Evolutionary conservation across 92 coral and sea anemone species (phyloP), one percentile per base, ranked within the genome.

Genomic region (Epizoanthus ramosus): DNA sequence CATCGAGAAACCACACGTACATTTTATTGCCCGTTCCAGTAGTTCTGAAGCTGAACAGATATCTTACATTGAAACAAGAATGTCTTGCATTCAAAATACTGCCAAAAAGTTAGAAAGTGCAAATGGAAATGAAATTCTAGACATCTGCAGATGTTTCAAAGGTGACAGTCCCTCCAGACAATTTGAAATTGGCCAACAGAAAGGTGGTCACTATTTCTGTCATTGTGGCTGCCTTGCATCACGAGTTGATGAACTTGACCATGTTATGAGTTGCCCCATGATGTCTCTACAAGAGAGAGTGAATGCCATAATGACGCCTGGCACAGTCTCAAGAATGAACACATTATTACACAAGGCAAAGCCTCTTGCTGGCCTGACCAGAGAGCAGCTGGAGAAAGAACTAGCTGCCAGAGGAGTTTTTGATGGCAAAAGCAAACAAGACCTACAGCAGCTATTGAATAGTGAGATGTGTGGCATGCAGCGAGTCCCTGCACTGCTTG

Each of bases 131-230:
- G 85, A 72, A 60, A 70, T 45, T 81, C 37, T 58, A 3, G 90
- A 80, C 80, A 82, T 35, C 24, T 18, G 59, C 52, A 69, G 90
- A 57, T 82, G 81, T 56, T 87, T 72, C 61, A 81, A 82, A 70
- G 87, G 87, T 13, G 90, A 87, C 58, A 70, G 80, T 80, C 90
- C 90, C 14, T 79, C 79, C 47, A 68, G 79, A 16, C 81, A 73
- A 28, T 68, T 83, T 59, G 84, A 68, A 75, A 59, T 56, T 22
- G 87, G 91, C 6, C 87, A 87, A 28, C 91, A 87, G 86, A 87
- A 87, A 74, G 87, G 91, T 57, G 87, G 91, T 0, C 79, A 74
- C 67, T 87, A 64, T 37, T 87, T 65, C 23, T 87, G 91, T 69
- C 59, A 57, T 66, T 88, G 92, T 85, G 92, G 86, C 17, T 70